Percentiles rank a stretch among this genome's conserved stretches.
phyloP scores from a whole-genome alignment of 1,140 invertebrate genomes.

The Neodiprion fabricii region DNA sequence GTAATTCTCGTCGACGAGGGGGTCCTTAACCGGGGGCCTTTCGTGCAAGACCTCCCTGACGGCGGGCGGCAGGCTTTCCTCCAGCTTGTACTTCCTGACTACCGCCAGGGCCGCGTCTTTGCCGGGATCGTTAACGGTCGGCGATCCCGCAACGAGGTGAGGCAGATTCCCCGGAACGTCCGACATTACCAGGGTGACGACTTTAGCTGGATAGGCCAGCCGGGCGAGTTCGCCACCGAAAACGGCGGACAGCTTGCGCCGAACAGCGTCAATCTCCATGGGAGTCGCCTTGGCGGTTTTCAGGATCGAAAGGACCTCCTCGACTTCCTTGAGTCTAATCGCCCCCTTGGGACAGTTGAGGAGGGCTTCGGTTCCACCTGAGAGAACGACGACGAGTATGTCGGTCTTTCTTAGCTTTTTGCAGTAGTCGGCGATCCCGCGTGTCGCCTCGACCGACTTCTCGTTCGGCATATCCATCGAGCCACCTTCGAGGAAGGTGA shows the following conservation, averaged over 20 bases:
- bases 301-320: conserved; percentile 64
- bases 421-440: conserved; percentile 36
- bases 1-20: conserved; percentile 27
- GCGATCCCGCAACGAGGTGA: conserved; percentile 71
- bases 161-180: conserved; percentile 71
- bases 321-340: conserved; percentile 60
- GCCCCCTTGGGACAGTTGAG: conserved; percentile 69
- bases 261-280: conserved; percentile 68
- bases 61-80: conserved; percentile 25
- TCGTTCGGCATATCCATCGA: conserved; percentile 32
- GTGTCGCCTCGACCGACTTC: conserved; percentile 27
- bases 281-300: conserved; percentile 64
- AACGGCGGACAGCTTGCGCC: conserved; percentile 68
- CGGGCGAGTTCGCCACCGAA: conserved; percentile 68
- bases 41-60: conserved; percentile 31
- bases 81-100: conserved; percentile 52
- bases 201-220: conserved; percentile 61
- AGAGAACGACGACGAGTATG: conserved; percentile 42
- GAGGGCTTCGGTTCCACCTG: conserved; percentile 35
- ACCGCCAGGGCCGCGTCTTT: conserved; percentile 46
- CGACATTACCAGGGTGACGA: conserved; percentile 71
- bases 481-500: conserved; percentile 37
- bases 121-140: conserved; percentile 64
- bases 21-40: conserved; percentile 21
- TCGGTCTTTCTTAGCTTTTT: conserved; percentile 41